Evolutionary conservation across 2,888 invertebrate genomes (phyloP).

Genomic region (Aleiodes alternator): DNA sequence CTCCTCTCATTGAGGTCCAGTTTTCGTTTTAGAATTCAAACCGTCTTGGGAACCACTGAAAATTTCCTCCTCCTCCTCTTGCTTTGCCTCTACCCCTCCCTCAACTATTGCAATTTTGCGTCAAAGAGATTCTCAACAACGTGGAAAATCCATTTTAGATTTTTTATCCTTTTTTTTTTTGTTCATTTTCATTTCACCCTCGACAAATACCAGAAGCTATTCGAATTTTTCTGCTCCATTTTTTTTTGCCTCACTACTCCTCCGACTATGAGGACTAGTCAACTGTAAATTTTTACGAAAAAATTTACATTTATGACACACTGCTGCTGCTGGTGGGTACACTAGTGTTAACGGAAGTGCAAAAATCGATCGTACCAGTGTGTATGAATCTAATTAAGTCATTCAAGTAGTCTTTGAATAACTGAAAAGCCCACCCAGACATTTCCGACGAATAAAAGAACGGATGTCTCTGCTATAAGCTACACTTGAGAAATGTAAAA

Average conservation of each 20-base stretch:
- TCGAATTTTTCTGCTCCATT: conserved; percentile 16
- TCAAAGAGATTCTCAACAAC: conserved; percentile 26
- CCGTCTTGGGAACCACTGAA: conserved; percentile 36
- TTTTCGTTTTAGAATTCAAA: conserved; percentile 41
- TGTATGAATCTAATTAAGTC: conserved; percentile 22
- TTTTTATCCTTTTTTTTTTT: background rate
- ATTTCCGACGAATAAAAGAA: conserved; percentile 18
- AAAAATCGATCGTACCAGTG: conserved; percentile 6
- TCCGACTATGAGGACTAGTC: conserved; percentile 2
- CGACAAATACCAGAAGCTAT: conserved; percentile 6
- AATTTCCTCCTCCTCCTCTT: conserved; percentile 30
- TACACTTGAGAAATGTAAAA: conserved; percentile 23
- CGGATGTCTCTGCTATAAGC: conserved; percentile 17
- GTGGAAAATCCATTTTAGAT: conserved; percentile 34
- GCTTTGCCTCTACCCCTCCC: background rate
- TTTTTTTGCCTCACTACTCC: conserved; percentile 1
- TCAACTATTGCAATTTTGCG: conserved; percentile 8
- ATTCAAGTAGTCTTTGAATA: conserved; percentile 21
- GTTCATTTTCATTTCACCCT: background rate
- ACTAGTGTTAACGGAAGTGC: background rate
- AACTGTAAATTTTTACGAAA: background rate
- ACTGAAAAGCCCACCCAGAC: conserved; percentile 25
- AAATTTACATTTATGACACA: background rate
- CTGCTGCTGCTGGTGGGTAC: background rate
- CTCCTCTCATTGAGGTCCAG: conserved; percentile 45